Base-by-base conservation (phyloP, 2,888 invertebrate genomes). In the Cephalotes varians region DNA sequence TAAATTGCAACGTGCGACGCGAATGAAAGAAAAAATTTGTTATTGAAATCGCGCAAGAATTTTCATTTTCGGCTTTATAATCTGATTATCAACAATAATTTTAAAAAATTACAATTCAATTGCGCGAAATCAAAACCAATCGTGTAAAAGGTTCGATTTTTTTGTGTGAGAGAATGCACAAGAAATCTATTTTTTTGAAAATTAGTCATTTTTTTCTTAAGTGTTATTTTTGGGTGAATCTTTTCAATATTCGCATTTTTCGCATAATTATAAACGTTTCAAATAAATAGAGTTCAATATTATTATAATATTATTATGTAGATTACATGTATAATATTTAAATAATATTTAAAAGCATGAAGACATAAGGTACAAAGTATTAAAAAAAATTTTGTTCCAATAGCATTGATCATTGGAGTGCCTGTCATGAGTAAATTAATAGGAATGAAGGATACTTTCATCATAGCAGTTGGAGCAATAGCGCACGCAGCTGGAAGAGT, bases 381-480 rank as follows among this genome's bases (percentile, higher is more conserved):
- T 31, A 25, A 44, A 79, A 71, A 56, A 18, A 44, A 51, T 3
- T 56, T 25, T 79, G 0, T 71, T 28, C 3, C 25, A 10, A 69
- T 86, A 95, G 95, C 96, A 34, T 96, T 97, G 95, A 93, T 98
- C 54, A 90, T 96, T 51, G 97, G 96, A 0, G 96, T 97, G 71
- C 98, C 97, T 0, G 85, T 97, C 10, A 96, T 98, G 96, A 97
- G 96, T 72, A 96, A 96, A 94, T 82, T 96, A 0, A 94, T 97
- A 0, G 95, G 95, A 56, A 96, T 97, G 96, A 95, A 95, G 79
- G 98, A 98, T 92, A 97, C 97, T 3, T 34, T 96, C 1, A 97
- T 98, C 87, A 96, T 97, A 34, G 96, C 97, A 94, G 93, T 97
- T 31, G 98, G 98, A 1, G 96, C 97, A 0, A 92, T 96, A 31